phyloP scores from a whole-genome alignment of 2,888 invertebrate genomes.

The Serripes groenlandicus region DNA sequence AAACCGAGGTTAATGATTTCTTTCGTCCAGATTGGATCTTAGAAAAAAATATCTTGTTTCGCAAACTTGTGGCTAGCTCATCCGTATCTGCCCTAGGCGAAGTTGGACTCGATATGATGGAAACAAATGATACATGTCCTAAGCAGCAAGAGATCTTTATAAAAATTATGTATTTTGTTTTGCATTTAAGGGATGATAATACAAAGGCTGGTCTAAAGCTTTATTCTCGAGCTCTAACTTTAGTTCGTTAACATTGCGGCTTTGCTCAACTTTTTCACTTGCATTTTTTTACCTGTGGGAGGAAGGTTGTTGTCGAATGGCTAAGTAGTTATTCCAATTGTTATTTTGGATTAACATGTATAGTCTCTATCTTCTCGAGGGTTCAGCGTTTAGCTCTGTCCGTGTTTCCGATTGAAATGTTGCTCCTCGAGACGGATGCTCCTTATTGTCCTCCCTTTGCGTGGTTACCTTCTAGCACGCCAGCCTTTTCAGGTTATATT shows the following conservation, averaged over 20 bases:
- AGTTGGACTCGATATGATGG: background rate
- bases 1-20: background rate
- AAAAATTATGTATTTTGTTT: background rate
- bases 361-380: background rate
- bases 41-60: background rate
- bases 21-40: background rate
- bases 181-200: background rate
- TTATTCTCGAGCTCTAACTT: background rate
- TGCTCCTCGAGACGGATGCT: slow-evolving; percentile 5
- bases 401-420: background rate
- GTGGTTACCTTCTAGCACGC: background rate
- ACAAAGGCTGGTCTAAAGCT: background rate
- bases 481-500: background rate
- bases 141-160: background rate
- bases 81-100: background rate
- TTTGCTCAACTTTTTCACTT: background rate
- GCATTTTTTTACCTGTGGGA: background rate
- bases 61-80: background rate
- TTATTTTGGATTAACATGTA: slow-evolving; percentile 1
- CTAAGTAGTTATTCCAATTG: background rate
- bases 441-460: background rate
- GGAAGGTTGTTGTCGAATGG: background rate
- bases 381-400: background rate
- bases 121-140: background rate
- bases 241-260: background rate